phyloP scores from a whole-genome alignment of 2,888 invertebrate species.

The Emmelina monodactyla region DNA sequence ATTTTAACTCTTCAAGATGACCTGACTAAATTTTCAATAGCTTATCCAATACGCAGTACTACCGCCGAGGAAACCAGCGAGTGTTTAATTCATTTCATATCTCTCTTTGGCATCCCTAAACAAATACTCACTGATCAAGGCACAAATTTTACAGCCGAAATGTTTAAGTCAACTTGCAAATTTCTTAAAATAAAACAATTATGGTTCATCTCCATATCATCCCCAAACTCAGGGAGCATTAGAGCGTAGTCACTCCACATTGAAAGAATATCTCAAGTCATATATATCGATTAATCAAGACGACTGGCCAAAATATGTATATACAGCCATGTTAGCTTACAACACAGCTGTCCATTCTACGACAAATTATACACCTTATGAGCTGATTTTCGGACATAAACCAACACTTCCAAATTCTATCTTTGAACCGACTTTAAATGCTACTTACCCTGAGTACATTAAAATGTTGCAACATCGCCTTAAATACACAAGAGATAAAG shows the following conservation, averaged over 20 bases:
- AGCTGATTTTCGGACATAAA: slow-evolving; percentile 23
- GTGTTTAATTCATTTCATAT: slow-evolving; percentile 23
- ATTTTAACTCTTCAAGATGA: slow-evolving; percentile 17
- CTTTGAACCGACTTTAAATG: neutral
- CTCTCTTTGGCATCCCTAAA: slow-evolving; percentile 27
- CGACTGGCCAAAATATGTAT: slow-evolving; percentile 23
- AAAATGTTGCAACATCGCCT: slow-evolving; percentile 19
- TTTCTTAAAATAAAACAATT: slow-evolving; percentile 17
- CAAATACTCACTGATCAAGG: slow-evolving; percentile 30
- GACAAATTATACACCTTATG: slow-evolving; percentile 23
- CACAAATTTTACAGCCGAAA: slow-evolving; percentile 15
- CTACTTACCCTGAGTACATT: slow-evolving; percentile 19
- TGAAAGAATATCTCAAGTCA: slow-evolving; percentile 17
- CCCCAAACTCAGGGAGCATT: slow-evolving; percentile 18
- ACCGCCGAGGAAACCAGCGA: slow-evolving; percentile 16
- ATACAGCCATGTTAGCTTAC: slow-evolving; percentile 23
- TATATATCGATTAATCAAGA: slow-evolving; percentile 15
- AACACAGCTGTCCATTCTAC: slow-evolving; percentile 21
- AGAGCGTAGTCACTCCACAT: slow-evolving; percentile 17
- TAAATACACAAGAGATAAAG: slow-evolving; percentile 16
- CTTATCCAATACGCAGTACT: slow-evolving; percentile 14
- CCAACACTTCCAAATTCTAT: slow-evolving; percentile 14
- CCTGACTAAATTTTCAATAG: slow-evolving; percentile 17
- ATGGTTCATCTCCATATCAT: slow-evolving; percentile 19
- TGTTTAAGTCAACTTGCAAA: slow-evolving; percentile 15